phyloP scores from a whole-genome alignment of 2,888 invertebrate species.

The Nomada lathburiana region DNA sequence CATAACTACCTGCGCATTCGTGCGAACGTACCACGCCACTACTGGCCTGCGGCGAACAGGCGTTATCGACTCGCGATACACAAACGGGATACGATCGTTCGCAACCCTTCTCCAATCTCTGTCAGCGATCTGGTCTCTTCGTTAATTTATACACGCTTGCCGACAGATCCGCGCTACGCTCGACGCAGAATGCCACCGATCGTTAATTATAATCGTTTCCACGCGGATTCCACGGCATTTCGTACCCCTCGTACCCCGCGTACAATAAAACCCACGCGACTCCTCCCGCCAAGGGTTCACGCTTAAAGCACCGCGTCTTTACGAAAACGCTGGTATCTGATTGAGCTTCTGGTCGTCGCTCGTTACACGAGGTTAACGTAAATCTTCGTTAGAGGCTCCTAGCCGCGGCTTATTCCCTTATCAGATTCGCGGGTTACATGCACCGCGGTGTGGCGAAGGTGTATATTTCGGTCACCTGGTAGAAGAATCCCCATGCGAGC shows the following conservation, averaged over 20 bases:
- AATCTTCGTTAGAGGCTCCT: slow-evolving; percentile 32
- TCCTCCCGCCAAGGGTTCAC: background rate
- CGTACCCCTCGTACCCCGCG: background rate
- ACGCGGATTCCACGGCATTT: slow-evolving; percentile 14
- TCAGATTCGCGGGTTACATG: slow-evolving; percentile 46
- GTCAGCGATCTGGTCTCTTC: slow-evolving; percentile 5
- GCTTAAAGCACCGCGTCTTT: slow-evolving; percentile 6
- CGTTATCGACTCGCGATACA: slow-evolving; percentile 39
- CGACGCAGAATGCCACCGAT: slow-evolving; percentile 4
- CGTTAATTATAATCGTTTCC: slow-evolving; percentile 43
- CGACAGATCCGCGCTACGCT: too few relatives aligned
- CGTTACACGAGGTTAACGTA: slow-evolving; percentile 24
- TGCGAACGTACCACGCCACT: background rate
- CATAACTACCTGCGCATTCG: slow-evolving; percentile 5
- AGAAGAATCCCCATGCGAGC: slow-evolving; percentile 56
- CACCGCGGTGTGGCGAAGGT: slow-evolving; percentile 18
- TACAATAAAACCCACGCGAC: slow-evolving; percentile 16
- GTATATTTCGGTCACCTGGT: slow-evolving; percentile 71
- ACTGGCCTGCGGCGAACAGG: background rate
- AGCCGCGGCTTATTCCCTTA: slow-evolving; percentile 31
- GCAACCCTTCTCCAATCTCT: slow-evolving; percentile 33
- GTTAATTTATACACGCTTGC: slow-evolving; percentile 14
- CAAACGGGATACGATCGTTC: slow-evolving; percentile 52
- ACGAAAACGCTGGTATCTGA: slow-evolving; percentile 35
- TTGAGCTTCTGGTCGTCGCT: slow-evolving; percentile 2